Conservation (phyloP, 2,888 invertebrate species). For the Sphecodes monilicornis region DNA sequence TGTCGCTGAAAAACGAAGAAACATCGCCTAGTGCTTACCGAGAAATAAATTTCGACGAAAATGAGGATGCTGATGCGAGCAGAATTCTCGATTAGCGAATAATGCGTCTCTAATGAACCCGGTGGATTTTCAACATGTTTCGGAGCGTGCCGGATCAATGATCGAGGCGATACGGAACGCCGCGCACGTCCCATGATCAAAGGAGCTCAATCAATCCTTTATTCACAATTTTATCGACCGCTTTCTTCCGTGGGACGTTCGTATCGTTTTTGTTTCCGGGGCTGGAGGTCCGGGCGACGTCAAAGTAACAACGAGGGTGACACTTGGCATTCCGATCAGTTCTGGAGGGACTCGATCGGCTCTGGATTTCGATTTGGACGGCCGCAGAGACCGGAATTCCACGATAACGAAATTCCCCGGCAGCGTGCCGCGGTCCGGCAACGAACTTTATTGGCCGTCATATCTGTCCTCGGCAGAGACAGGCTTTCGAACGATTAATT, state of each 20-base stretch:
- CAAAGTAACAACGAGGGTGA: slow-evolving; percentile 32
- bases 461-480: slow-evolving; percentile 81
- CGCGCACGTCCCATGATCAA: not conserved
- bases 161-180: not conserved
- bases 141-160: not conserved
- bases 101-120: not conserved
- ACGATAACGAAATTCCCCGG: slow-evolving; percentile 69
- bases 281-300: slow-evolving; percentile 3
- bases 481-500: slow-evolving; percentile 80
- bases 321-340: slow-evolving; percentile 43
- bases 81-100: not conserved
- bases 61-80: not conserved
- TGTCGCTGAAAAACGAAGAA: not conserved
- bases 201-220: not conserved
- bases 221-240: slow-evolving; percentile 16
- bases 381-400: slow-evolving; percentile 65
- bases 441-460: slow-evolving; percentile 82
- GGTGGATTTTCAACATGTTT: not conserved
- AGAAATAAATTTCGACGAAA: not conserved
- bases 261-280: slow-evolving; percentile 13
- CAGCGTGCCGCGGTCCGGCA: slow-evolving; percentile 74
- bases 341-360: slow-evolving; percentile 47
- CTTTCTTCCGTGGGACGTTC: not conserved
- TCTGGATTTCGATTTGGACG: slow-evolving; percentile 57
- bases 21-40: not conserved